Evolutionary conservation across 1,140 invertebrate genomes (phyloP).

Genomic region (Achatina immaculata): DNA sequence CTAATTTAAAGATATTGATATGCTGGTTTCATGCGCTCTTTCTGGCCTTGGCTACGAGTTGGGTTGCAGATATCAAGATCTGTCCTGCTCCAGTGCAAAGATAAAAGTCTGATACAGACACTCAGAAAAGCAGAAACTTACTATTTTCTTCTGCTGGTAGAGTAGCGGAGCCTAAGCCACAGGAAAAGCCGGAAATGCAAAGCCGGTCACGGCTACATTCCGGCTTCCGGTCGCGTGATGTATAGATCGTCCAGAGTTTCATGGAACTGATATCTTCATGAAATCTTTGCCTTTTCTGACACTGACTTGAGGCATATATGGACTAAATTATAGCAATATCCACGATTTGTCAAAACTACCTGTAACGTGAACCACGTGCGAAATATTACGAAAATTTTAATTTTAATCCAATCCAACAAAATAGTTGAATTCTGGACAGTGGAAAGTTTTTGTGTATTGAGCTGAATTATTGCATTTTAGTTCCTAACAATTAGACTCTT

Average conservation of each 20-base stretch:
- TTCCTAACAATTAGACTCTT: no score
- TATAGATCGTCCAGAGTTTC: neutral
- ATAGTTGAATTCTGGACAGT: neutral
- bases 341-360: neutral
- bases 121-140: no score
- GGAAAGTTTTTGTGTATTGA: neutral
- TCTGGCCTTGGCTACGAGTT: no score
- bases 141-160: no score
- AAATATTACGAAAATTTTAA: neutral
- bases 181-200: constrained; percentile 20
- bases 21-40: no score
- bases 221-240: constrained; percentile 2
- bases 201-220: neutral
- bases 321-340: neutral
- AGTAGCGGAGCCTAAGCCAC: no score
- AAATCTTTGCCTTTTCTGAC: neutral
- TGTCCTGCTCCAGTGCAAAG: no score
- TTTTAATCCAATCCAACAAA: neutral
- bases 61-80: no score
- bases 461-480: no score
- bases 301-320: neutral
- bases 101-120: no score
- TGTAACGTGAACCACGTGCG: neutral
- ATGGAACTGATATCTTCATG: neutral
- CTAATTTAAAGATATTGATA: no score